Percentiles rank a stretch among this genome's conserved stretches.
Evolutionary conservation across 2,797 vertebrate genomes (phyloP).

Genomic region (Phrynocephalus guinanensis): DNA sequence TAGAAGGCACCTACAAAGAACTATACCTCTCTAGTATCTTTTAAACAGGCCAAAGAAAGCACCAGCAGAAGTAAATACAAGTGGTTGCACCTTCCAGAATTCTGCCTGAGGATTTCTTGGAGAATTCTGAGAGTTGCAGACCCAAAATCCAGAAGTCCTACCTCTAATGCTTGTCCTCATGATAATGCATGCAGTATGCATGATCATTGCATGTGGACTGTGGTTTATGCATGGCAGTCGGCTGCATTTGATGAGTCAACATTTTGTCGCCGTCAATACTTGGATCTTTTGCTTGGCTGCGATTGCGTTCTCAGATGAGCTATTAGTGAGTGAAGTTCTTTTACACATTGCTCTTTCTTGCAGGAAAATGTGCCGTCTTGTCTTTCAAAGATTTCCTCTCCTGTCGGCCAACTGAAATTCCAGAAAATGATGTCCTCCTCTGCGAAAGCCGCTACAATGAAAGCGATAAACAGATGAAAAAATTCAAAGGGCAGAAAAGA

Average conservation of each 20-base stretch:
- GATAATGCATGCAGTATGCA: neutral
- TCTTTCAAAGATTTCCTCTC: conserved; percentile 98
- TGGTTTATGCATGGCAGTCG: neutral
- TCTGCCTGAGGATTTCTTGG: no score
- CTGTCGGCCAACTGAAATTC: conserved; percentile 89
- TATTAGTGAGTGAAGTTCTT: conserved; percentile 36
- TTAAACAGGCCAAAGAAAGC: no score
- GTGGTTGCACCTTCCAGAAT: no score
- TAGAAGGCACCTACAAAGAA: no score
- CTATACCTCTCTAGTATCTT: no score
- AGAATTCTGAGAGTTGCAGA: no score
- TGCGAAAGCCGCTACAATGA: conserved; percentile 98
- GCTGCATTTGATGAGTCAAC: neutral
- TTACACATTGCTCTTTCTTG: conserved; percentile 65
- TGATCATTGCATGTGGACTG: neutral
- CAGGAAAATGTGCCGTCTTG: conserved; percentile 94
- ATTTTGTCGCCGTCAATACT: neutral
- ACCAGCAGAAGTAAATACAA: no score
- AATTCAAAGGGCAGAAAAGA: conserved; percentile 96
- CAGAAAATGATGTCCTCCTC: conserved; percentile 92
- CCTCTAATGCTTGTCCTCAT: neutral
- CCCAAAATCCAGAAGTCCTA: no score
- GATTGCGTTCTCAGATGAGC: neutral
- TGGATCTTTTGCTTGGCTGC: rapidly evolving
- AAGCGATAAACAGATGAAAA: conserved; percentile 97